A percentile compares a stretch with the other conserved stretches of the same genome.
Conservation (phyloP, 2,113 vertebrate genomes). For the Thermophis baileyi region DNA sequence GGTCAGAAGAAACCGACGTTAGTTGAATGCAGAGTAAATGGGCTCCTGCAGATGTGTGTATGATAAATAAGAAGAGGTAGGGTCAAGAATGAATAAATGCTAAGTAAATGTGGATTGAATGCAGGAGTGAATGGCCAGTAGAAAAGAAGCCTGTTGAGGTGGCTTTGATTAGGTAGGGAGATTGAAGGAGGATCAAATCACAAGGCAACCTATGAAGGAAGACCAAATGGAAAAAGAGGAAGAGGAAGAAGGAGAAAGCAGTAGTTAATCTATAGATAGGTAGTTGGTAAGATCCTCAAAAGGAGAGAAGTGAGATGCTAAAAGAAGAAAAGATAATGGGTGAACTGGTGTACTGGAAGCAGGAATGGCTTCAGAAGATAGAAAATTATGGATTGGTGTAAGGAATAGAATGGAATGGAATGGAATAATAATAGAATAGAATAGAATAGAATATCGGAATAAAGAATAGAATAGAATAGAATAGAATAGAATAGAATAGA, state of each 20-base stretch:
- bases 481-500: no score
- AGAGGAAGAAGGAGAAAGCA: not conserved
- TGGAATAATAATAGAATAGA: no score
- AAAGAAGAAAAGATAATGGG: not conserved
- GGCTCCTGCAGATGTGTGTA: not conserved
- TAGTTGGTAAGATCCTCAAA: not conserved
- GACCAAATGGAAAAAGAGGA: not conserved
- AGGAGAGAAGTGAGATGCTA: not conserved
- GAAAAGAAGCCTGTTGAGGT: not conserved
- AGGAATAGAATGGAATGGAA: not conserved
- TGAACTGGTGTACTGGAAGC: not conserved
- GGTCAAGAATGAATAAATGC: not conserved
- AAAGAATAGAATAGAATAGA: no score
- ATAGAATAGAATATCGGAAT: no score
- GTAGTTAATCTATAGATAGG: no score
- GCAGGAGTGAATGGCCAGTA: not conserved
- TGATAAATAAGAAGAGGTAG: not conserved
- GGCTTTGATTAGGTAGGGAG: not conserved
- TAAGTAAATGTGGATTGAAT: not conserved
- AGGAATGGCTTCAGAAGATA: not conserved
- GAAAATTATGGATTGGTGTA: not conserved
- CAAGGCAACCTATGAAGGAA: not conserved
- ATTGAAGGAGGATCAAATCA: not conserved
- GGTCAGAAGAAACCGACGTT: not conserved
- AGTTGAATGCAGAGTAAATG: not conserved